phyloP scores from a whole-genome alignment of 2,888 invertebrate species.

The Cataglyphis cursor region DNA sequence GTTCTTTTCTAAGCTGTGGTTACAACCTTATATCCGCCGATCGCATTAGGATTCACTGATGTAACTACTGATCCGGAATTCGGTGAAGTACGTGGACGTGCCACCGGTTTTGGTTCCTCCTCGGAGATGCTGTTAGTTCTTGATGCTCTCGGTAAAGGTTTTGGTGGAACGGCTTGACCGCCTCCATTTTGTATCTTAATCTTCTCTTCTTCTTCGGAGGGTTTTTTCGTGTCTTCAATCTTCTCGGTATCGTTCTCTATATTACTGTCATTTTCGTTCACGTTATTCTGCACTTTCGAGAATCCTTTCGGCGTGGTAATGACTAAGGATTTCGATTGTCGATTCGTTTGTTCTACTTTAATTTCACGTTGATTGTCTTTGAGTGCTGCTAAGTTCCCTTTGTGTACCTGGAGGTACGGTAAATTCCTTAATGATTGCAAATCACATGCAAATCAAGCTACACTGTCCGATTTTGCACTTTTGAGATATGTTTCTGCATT shows the following conservation, averaged over 20 bases:
- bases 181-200: constrained; percentile 84
- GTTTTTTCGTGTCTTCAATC: constrained; percentile 79
- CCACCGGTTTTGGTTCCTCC: constrained; percentile 90
- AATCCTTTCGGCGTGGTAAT: constrained; percentile 82
- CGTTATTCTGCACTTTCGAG: constrained; percentile 74
- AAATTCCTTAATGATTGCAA: constrained; percentile 77
- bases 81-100: constrained; percentile 91
- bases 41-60: constrained; percentile 88
- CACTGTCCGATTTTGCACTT: constrained; percentile 50
- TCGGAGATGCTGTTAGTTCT: constrained; percentile 92
- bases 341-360: constrained; percentile 80
- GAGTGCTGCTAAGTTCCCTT: constrained; percentile 83
- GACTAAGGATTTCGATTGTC: constrained; percentile 79
- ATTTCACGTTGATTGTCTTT: constrained; percentile 84
- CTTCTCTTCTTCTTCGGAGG: constrained; percentile 81
- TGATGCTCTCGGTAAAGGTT: constrained; percentile 93
- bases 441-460: constrained; percentile 58
- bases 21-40: constrained; percentile 93
- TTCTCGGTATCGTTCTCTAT: constrained; percentile 79
- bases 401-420: constrained; percentile 84
- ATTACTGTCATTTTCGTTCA: constrained; percentile 78
- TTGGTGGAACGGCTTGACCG: constrained; percentile 90
- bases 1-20: constrained; percentile 47
- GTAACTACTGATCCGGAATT: constrained; percentile 88
- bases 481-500: constrained; percentile 49